phyloP scores from a whole-genome alignment of 2,797 vertebrate species.

The Bucorvus abyssinicus region DNA sequence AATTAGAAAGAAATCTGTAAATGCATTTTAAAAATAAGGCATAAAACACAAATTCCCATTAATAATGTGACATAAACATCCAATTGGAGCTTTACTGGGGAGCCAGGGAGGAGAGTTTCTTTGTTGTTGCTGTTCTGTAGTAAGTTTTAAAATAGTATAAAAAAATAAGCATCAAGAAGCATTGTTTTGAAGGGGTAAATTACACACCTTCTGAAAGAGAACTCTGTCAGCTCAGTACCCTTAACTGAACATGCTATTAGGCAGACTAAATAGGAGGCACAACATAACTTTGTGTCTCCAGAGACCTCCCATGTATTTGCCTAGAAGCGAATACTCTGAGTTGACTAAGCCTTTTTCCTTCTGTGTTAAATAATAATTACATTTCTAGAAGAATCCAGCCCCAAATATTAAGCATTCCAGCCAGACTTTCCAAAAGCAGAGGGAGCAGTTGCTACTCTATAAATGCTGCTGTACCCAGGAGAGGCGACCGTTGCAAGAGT shows the following conservation, averaged over 20 bases:
- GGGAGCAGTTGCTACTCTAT: background rate
- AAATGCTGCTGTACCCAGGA: background rate
- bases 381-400: background rate
- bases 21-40: slow-evolving; percentile 42
- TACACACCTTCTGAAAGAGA: slow-evolving; percentile 10
- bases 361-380: background rate
- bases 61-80: slow-evolving; percentile 19
- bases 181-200: slow-evolving; percentile 43
- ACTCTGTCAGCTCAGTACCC: slow-evolving; percentile 3
- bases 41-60: slow-evolving; percentile 35
- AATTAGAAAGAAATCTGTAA: slow-evolving; percentile 54
- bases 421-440: slow-evolving; percentile 1
- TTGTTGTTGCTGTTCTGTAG: background rate
- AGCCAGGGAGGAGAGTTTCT: background rate
- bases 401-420: background rate
- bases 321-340: background rate
- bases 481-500: background rate
- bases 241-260: background rate
- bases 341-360: background rate
- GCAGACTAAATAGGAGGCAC: background rate
- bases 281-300: background rate
- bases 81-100: background rate
- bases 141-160: slow-evolving; percentile 1
- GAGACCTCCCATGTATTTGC: slow-evolving; percentile 23
- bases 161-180: slow-evolving; percentile 20